A percentile compares a stretch with the other conserved stretches of the same genome.
Evolutionary conservation across 2,888 invertebrate genomes (phyloP).

Genomic region (Caenorhabditis sp.): DNA sequence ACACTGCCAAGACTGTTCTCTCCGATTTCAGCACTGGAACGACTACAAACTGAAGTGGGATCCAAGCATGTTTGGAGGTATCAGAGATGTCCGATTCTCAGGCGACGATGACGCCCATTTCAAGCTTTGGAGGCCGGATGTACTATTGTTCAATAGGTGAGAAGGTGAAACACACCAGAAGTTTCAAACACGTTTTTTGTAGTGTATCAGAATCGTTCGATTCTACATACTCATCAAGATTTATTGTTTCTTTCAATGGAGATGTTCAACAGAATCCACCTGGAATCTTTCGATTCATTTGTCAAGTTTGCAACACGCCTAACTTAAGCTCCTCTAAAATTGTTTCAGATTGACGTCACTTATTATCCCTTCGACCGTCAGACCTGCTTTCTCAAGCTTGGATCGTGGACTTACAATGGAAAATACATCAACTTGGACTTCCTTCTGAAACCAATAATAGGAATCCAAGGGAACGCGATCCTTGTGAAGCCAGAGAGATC

Average conservation of each 20-base stretch:
- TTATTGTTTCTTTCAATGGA: constrained; percentile 64
- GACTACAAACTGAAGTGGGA: constrained; percentile 70
- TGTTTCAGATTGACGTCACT: constrained; percentile 65
- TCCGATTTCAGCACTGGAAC: constrained; percentile 69
- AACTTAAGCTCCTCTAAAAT: no score
- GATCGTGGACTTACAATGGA: constrained; percentile 69
- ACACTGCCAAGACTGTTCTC: no score
- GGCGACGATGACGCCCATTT: constrained; percentile 64
- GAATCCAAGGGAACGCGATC: constrained; percentile 56
- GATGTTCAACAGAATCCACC: constrained; percentile 69
- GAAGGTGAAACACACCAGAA: background rate
- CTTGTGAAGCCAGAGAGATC: constrained; percentile 49
- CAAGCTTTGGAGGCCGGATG: constrained; percentile 68
- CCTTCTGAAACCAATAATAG: constrained; percentile 58
- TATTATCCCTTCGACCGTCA: constrained; percentile 69
- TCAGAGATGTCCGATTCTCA: constrained; percentile 60
- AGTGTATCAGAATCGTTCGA: constrained; percentile 68
- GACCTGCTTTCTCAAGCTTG: constrained; percentile 68
- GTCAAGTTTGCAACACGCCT: constrained; percentile 31
- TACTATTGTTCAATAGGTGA: constrained; percentile 69
- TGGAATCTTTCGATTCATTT: constrained; percentile 67
- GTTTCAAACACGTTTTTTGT: background rate
- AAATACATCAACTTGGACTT: constrained; percentile 67
- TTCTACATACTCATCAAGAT: constrained; percentile 68
- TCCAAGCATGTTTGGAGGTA: constrained; percentile 65